Conservation (phyloP, 1,140 invertebrate species). For the Lucilia sericata region DNA sequence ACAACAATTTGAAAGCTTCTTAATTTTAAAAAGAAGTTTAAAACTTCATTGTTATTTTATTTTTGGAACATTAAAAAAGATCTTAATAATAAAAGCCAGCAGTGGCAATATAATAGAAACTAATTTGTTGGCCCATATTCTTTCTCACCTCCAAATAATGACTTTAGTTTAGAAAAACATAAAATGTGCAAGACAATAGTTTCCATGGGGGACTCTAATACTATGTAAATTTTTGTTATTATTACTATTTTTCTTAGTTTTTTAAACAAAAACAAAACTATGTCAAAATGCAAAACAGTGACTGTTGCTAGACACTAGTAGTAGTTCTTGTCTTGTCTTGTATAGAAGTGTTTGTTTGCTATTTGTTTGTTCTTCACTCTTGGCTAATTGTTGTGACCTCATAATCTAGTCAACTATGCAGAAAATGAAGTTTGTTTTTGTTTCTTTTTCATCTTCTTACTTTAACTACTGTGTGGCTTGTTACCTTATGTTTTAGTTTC, state of each 20-base stretch:
- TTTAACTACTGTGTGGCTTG: too few species aligned
- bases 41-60: not conserved
- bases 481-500: too few species aligned
- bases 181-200: conserved; percentile 5
- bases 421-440: conserved; percentile 18
- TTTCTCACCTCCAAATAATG: not conserved
- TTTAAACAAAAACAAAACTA: not conserved
- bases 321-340: not conserved
- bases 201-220: not conserved
- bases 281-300: conserved; percentile 32
- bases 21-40: not conserved
- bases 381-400: conserved; percentile 68
- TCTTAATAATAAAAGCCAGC: too few species aligned
- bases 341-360: not conserved
- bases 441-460: too few species aligned
- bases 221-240: not conserved
- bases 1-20: not conserved
- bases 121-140: conserved; percentile 20
- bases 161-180: not conserved
- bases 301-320: not conserved
- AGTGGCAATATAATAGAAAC: too few species aligned
- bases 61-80: not conserved
- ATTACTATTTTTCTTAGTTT: too few species aligned
- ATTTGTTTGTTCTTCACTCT: conserved; percentile 55
- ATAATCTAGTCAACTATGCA: conserved; percentile 65